A percentile compares a stretch with the other conserved stretches of the same genome.
Conservation (phyloP, 2,113 vertebrate species). For the Strigops habroptila region DNA sequence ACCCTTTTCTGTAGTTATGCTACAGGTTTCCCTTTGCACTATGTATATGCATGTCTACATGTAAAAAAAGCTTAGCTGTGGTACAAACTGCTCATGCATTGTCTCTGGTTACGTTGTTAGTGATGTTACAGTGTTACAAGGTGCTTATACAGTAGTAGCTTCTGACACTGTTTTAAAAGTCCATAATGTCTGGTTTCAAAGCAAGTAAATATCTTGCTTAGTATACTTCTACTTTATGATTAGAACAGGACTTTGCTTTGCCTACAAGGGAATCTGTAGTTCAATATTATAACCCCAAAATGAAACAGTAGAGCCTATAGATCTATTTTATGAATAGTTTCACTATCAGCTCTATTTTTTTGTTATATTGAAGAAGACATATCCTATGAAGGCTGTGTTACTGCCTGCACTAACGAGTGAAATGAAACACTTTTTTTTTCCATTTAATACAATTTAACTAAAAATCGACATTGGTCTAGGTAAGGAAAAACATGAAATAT, state of each 20-base stretch:
- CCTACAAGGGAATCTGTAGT: neutral
- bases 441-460: neutral
- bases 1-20: fast-evolving
- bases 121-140: neutral
- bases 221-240: neutral
- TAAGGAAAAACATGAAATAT: neutral
- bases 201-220: neutral
- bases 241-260: neutral
- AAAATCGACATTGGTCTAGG: neutral
- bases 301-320: neutral
- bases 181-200: neutral
- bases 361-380: neutral
- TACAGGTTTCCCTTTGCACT: neutral
- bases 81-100: neutral
- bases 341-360: neutral
- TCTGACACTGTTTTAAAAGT: neutral
- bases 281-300: neutral
- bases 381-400: neutral
- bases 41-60: neutral
- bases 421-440: neutral
- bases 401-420: neutral
- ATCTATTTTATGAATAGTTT: neutral
- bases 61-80: neutral
- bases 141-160: neutral
- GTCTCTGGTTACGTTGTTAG: neutral